Evolutionary conservation across 2,888 invertebrate species (phyloP), one percentile per base, ranked within the genome.

Genomic region (Pteria penguin): DNA sequence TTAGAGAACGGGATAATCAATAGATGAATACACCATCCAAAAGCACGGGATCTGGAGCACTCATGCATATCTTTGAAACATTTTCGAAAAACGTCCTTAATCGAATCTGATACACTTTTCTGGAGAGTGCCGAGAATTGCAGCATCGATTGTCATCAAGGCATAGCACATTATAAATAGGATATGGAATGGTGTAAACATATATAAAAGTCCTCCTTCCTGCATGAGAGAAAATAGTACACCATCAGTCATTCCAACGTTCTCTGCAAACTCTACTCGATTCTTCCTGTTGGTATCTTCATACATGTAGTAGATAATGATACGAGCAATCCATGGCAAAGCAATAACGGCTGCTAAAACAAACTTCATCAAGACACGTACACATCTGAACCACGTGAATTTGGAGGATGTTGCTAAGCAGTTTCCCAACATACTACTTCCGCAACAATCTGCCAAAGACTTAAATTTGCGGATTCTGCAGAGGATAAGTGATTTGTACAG

Each of bases 171-270:
- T 2, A 90, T 52, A 75, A 90, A 91, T 4, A 89, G 4, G 1
- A 82, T 80, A 70, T 90, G 90, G 5, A 88, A 61, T 0, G 91
- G 91, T 0, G 88, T 85, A 0, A 91, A 78, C 66, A 86, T 88
- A 11, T 85, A 74, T 0, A 89, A 82, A 18, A 90, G 66, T 65
- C 80, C 89, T 52, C 87, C 86, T 3, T 83, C 18, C n/a, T n/a
- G n/a, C n/a, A n/a, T n/a, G n/a, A n/a, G n/a, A n/a, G n/a, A n/a
- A n/a, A n/a, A n/a, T n/a, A n/a, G n/a, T 14, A 45, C 8, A 14
- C 45, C 11, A 14, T 45, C 45, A 14, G 8, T 18, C 45, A 45
- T 8, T 14, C 27, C 27, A 14, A 18, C 18, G 5, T 32, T 31
- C 11, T 45, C 45, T 45, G 65, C 65, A 5, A 65, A 61, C n/a